Evolutionary conservation across 1,140 invertebrate species (phyloP).

Genomic region (Augochlora pura): DNA sequence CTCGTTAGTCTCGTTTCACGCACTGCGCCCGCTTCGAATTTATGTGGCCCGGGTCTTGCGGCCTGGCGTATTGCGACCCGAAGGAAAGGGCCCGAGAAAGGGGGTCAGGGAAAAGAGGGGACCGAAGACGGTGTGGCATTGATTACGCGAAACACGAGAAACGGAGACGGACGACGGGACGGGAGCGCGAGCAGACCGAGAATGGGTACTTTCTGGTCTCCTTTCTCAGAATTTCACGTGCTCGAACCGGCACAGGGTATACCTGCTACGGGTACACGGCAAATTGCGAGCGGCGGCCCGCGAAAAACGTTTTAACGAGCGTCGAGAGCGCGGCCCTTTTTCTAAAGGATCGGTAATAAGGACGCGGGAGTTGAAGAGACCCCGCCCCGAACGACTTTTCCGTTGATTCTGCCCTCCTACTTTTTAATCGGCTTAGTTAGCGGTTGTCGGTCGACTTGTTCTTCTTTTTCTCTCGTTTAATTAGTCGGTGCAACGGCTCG

Average conservation of each 20-base stretch:
- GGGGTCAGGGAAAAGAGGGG: conserved; percentile 36
- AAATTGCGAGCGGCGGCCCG: conserved; percentile 64
- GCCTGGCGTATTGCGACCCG: conserved; percentile 34
- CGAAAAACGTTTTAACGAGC: conserved; percentile 71
- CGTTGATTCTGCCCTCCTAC: neutral
- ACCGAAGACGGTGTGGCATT: neutral
- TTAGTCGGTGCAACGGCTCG: no score
- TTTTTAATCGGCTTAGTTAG: conserved; percentile 5
- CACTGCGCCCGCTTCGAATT: conserved; percentile 58
- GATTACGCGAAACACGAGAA: conserved; percentile 35
- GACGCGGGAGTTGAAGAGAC: conserved; percentile 13
- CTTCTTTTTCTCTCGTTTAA: neutral
- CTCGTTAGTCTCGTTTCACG: conserved; percentile 59
- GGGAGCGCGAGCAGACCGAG: neutral
- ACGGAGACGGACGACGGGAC: conserved; percentile 28
- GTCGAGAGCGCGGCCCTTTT: conserved; percentile 40
- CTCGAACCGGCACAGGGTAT: conserved; percentile 41
- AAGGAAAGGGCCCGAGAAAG: conserved; percentile 35
- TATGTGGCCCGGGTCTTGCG: conserved; percentile 59
- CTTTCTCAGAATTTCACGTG: conserved; percentile 68
- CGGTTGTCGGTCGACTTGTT: neutral
- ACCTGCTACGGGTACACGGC: conserved; percentile 50
- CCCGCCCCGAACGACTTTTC: neutral
- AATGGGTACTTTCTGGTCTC: conserved; percentile 57
- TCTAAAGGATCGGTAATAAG: conserved; percentile 43